These are phyloP conservation scores for Drosophila teissieri DNA, from an alignment of 1,140 invertebrate species.

Conservation along the genomic window DNA sequence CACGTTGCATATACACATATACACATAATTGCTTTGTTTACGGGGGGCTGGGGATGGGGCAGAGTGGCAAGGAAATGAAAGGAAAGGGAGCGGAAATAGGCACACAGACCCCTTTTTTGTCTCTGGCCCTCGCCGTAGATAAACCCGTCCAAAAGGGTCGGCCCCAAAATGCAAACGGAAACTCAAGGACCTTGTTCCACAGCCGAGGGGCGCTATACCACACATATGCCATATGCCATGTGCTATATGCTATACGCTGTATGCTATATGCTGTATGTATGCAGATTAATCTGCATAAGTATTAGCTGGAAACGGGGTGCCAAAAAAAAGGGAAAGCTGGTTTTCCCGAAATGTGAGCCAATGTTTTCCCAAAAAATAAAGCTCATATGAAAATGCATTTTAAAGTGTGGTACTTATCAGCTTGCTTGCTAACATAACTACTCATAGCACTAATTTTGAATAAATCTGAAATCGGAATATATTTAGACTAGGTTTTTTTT, in stretches of 20 bases:
- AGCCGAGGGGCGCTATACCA: constrained; percentile 33
- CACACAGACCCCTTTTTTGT: constrained; percentile 35
- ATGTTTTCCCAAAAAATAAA: background rate
- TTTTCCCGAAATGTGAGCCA: constrained; percentile 6
- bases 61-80: background rate
- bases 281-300: constrained; percentile 50
- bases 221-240: constrained; percentile 3
- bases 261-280: constrained; percentile 14
- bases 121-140: constrained; percentile 22
- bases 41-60: constrained; percentile 6
- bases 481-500: background rate
- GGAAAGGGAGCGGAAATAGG: constrained; percentile 27
- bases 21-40: constrained; percentile 52
- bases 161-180: constrained; percentile 42
- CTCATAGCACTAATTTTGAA: background rate
- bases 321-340: constrained; percentile 40
- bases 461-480: background rate
- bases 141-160: constrained; percentile 31
- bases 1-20: constrained; percentile 27
- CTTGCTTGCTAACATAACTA: background rate
- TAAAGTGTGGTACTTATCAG: constrained; percentile 1
- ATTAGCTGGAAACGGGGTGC: constrained; percentile 30
- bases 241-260: constrained; percentile 3
- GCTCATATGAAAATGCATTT: constrained; percentile 5
- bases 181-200: constrained; percentile 48